Conservation (phyloP, 2,113 vertebrate genomes). For the Loxodonta africana region DNA sequence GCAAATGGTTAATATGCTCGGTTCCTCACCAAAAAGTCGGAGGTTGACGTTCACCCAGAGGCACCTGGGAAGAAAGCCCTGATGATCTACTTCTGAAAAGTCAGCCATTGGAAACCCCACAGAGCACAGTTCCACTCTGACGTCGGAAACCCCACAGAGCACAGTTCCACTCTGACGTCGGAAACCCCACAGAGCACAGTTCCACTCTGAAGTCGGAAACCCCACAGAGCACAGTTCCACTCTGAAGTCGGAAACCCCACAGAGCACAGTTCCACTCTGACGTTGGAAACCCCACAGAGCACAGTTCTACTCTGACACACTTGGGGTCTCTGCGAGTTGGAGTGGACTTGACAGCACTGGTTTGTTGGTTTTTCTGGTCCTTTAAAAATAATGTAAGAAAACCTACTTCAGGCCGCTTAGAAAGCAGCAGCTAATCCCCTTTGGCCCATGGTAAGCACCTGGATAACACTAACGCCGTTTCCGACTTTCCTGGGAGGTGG, state of each 20-base stretch:
- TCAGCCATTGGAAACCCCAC: neutral
- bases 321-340: neutral
- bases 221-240: too few relatives aligned
- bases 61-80: neutral
- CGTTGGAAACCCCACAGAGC: neutral
- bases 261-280: neutral
- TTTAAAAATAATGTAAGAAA: too few relatives aligned
- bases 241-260: too few relatives aligned
- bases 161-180: too few relatives aligned
- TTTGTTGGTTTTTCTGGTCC: neutral
- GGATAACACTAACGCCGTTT: rapidly evolving
- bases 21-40: neutral
- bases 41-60: neutral
- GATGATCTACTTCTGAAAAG: neutral
- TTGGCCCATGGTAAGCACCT: rapidly evolving
- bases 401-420: neutral
- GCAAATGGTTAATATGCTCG: neutral
- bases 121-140: neutral
- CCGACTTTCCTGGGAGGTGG: neutral
- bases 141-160: too few relatives aligned
- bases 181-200: too few relatives aligned
- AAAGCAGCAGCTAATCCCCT: neutral
- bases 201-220: too few relatives aligned
- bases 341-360: neutral
- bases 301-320: neutral